Percentiles rank a stretch among this genome's conserved stretches.
Conservation (phyloP, 1,140 invertebrate genomes). For the Ridgeia piscesae region DNA sequence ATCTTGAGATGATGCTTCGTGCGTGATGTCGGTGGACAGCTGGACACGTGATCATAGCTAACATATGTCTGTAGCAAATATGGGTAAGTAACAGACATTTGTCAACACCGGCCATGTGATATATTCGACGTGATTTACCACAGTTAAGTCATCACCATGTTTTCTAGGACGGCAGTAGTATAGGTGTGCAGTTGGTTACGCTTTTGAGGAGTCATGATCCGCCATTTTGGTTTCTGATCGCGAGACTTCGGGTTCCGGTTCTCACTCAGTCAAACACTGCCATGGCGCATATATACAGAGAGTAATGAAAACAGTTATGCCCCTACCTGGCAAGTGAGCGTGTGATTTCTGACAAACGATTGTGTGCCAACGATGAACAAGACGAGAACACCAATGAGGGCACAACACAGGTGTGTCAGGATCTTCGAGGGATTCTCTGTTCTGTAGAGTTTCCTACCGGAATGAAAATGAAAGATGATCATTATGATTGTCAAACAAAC, state of each 20-base stretch:
- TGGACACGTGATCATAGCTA: neutral
- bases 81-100: neutral
- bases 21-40: neutral
- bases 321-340: constrained; percentile 45
- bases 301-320: neutral
- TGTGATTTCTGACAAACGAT: constrained; percentile 36
- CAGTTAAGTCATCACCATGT: neutral
- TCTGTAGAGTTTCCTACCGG: constrained; percentile 10
- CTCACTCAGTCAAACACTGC: neutral
- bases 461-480: neutral
- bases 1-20: neutral
- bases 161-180: no score
- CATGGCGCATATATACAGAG: neutral
- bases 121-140: neutral
- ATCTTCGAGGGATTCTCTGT: constrained; percentile 49
- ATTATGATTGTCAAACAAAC: neutral
- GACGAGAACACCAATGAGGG: constrained; percentile 41
- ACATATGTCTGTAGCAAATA: neutral
- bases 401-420: constrained; percentile 46
- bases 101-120: neutral
- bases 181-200: no score
- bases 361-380: constrained; percentile 47
- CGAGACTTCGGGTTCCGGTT: no score
- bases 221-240: no score
- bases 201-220: no score